Conservation (phyloP, 2,113 vertebrate species). For the Podarcis cretensis region DNA sequence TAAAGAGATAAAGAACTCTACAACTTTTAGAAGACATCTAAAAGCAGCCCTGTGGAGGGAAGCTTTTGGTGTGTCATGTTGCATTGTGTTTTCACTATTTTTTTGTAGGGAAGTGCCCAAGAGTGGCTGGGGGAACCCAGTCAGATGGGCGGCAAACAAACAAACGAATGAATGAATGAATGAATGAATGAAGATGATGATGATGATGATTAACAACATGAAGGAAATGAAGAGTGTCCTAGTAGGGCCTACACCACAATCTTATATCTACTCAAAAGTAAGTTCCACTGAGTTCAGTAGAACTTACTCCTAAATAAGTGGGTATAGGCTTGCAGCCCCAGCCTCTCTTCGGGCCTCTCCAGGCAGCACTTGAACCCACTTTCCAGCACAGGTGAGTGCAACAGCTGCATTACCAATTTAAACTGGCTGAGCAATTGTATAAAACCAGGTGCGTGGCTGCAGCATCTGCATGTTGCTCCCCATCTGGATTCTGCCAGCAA, state of each 20-base stretch:
- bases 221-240: neutral
- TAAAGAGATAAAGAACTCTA: too few relatives aligned
- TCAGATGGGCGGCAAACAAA: too few relatives aligned
- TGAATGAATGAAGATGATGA: too few relatives aligned
- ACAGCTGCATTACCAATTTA: neutral
- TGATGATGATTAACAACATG: too few relatives aligned
- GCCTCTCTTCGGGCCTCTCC: neutral
- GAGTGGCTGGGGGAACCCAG: too few relatives aligned
- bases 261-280: neutral
- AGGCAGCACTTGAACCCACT: neutral
- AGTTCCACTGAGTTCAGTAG: neutral
- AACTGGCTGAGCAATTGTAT: neutral
- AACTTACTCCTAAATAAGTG: neutral
- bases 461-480: neutral
- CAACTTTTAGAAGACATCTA: too few relatives aligned
- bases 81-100: too few relatives aligned
- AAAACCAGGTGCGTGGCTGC: neutral
- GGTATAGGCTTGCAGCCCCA: neutral
- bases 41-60: too few relatives aligned
- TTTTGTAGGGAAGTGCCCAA: too few relatives aligned
- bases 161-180: too few relatives aligned
- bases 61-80: too few relatives aligned
- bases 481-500: neutral
- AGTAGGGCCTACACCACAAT: too few relatives aligned
- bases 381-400: neutral